These are phyloP conservation scores for Drosophila ambigua DNA, from an alignment of 1,140 invertebrate species.

Conservation along the genomic window DNA sequence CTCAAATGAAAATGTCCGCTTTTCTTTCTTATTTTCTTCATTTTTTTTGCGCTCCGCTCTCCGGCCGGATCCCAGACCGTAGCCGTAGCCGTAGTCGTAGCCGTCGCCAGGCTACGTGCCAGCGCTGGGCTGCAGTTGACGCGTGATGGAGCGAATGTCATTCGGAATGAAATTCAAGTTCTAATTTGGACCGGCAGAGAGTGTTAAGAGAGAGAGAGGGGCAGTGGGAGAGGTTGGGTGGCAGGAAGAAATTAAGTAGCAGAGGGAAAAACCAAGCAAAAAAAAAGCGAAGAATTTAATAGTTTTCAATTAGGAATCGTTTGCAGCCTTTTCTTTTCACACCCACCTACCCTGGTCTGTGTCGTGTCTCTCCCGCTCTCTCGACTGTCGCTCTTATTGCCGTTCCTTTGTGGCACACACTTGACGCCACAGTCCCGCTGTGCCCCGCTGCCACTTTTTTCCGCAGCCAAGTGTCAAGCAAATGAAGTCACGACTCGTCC, in stretches of 20 bases:
- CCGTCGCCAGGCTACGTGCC: constrained; percentile 57
- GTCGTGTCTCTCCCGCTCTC: too few species aligned
- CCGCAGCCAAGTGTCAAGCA: constrained; percentile 71
- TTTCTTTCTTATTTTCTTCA: constrained; percentile 54
- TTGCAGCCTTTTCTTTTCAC: constrained; percentile 78
- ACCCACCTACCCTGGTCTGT: neutral
- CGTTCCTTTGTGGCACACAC: constrained; percentile 61
- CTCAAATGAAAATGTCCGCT: constrained; percentile 84
- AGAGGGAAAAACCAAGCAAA: constrained; percentile 28
- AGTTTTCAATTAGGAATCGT: constrained; percentile 84
- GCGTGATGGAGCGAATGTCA: constrained; percentile 84
- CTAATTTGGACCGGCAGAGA: constrained; percentile 66
- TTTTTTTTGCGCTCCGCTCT: constrained; percentile 5
- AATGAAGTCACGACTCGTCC: constrained; percentile 80
- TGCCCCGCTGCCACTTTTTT: constrained; percentile 42
- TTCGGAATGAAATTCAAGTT: constrained; percentile 84
- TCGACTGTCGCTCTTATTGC: constrained; percentile 13
- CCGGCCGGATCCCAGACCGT: constrained; percentile 2
- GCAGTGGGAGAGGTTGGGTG: constrained; percentile 31
- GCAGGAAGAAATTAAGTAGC: constrained; percentile 61
- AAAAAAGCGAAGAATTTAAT: constrained; percentile 77
- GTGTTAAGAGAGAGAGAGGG: neutral
- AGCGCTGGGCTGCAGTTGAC: constrained; percentile 78
- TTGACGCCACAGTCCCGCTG: constrained; percentile 51
- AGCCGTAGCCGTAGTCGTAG: constrained; percentile 12